Percentiles rank a stretch among this genome's conserved stretches.
These are phyloP conservation scores for Alethe diademata DNA, from an alignment of 2,113 vertebrate genomes.

Conservation along the genomic window DNA sequence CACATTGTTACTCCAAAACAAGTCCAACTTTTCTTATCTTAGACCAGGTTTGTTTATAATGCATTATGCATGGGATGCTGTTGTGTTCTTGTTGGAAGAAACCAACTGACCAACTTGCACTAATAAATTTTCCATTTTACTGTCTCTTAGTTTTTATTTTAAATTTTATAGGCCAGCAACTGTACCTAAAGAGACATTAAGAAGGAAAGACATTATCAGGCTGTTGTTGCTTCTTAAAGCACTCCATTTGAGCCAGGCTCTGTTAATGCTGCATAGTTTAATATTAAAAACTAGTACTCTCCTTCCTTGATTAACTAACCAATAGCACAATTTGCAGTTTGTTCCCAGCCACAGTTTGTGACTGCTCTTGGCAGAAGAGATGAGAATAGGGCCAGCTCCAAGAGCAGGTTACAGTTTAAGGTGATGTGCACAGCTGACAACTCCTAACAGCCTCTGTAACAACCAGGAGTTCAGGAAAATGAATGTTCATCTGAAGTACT, in stretches of 20 bases:
- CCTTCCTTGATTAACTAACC: not conserved
- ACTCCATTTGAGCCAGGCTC: not conserved
- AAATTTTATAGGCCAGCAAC: not conserved
- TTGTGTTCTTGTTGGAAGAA: constrained; percentile 46
- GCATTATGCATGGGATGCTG: constrained; percentile 2
- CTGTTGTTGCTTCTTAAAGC: not conserved
- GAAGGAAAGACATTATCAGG: not conserved
- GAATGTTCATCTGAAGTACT: not conserved
- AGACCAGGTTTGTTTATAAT: constrained; percentile 39
- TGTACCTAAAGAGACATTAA: not conserved
- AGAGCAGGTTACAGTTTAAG: not conserved
- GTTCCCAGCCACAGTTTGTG: not conserved
- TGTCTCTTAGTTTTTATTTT: constrained; percentile 27
- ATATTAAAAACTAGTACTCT: not conserved
- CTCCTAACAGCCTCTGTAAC: not conserved
- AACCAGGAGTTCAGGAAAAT: not conserved
- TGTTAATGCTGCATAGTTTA: not conserved
- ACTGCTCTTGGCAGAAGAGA: not conserved
- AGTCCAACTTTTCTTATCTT: constrained; percentile 52
- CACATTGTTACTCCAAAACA: constrained; percentile 57
- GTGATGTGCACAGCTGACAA: not conserved
- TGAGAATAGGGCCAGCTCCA: not conserved
- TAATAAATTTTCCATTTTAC: constrained; percentile 72
- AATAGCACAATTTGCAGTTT: not conserved
- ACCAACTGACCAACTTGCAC: constrained; percentile 66